phyloP scores from a whole-genome alignment of 23 tunicate species.

The Pegea sp. region DNA sequence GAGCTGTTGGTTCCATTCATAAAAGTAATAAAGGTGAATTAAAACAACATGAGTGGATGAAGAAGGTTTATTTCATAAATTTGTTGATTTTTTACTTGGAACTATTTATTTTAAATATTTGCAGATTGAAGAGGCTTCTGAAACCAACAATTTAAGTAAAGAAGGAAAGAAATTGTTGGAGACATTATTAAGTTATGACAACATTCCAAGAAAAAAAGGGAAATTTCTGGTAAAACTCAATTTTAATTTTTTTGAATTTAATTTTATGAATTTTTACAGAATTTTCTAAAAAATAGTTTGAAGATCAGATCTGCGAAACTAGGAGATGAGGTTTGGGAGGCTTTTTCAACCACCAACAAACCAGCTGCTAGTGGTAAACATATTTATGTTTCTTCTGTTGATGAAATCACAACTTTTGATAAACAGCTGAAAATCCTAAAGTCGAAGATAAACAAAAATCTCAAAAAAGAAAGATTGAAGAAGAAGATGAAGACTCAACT shows the following conservation, averaged over 20 bases:
- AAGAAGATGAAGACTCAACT: too few species aligned
- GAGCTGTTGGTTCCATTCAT: slow-evolving; percentile 20
- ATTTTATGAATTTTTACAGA: slow-evolving; percentile 5
- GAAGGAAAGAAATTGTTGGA: slow-evolving; percentile 9
- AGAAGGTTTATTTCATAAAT: slow-evolving; percentile 9
- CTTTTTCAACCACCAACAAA: too few species aligned
- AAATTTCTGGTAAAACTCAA: slow-evolving; percentile 34
- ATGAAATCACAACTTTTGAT: too few species aligned
- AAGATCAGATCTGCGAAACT: slow-evolving; percentile 11
- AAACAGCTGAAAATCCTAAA: too few species aligned
- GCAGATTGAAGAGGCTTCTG: slow-evolving; percentile 7
- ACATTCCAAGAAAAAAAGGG: slow-evolving; percentile 46
- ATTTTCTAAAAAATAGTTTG: slow-evolving; percentile 49
- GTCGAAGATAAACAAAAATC: too few species aligned
- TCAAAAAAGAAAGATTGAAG: too few species aligned
- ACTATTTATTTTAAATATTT: background rate
- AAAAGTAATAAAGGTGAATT: slow-evolving; percentile 49
- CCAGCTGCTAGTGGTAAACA: too few species aligned
- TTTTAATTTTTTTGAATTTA: slow-evolving; percentile 1
- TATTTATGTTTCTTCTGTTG: too few species aligned
- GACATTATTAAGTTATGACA: slow-evolving; percentile 12
- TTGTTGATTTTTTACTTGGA: background rate
- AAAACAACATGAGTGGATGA: slow-evolving; percentile 56
- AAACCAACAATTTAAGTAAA: background rate
- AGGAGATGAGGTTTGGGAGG: slow-evolving; percentile 43